Evolutionary conservation across 2,888 invertebrate genomes (phyloP).

Genomic region (Tubulanus polymorphus): DNA sequence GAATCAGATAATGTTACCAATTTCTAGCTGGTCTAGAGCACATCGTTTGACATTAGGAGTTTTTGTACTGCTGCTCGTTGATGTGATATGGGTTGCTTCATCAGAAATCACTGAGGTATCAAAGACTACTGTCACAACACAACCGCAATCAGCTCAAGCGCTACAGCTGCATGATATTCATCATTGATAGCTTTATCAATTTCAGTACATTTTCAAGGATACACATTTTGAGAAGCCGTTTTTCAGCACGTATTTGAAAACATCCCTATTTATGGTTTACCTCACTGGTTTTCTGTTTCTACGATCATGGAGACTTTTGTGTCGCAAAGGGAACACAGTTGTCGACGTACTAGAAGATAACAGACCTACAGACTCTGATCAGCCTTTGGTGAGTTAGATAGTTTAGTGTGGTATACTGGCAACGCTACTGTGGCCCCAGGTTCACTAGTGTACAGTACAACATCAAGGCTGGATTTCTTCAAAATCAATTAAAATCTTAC

Average conservation of each 20-base stretch:
- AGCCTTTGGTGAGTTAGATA: conserved; percentile 1
- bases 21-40: conserved; percentile 28
- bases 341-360: too few relatives aligned
- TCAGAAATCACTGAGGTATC: conserved; percentile 93
- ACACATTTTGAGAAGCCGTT: conserved; percentile 89
- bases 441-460: too few relatives aligned
- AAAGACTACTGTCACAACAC: too few relatives aligned
- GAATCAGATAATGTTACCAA: too few relatives aligned
- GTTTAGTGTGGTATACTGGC: too few relatives aligned
- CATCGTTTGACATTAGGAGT: conserved; percentile 72
- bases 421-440: too few relatives aligned
- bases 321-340: conserved; percentile 58
- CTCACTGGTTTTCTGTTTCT: conserved; percentile 82
- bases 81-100: conserved; percentile 93
- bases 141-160: too few relatives aligned
- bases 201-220: conserved; percentile 62
- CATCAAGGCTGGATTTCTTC: too few relatives aligned
- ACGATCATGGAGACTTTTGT: conserved; percentile 85
- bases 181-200: too few relatives aligned
- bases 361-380: too few relatives aligned
- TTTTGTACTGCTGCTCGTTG: conserved; percentile 81
- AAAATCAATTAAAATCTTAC: too few relatives aligned
- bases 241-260: conserved; percentile 91
- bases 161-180: too few relatives aligned
- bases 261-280: conserved; percentile 89